Conservation (phyloP, 1,140 invertebrate genomes). For the Drosophila subpulchrella region DNA sequence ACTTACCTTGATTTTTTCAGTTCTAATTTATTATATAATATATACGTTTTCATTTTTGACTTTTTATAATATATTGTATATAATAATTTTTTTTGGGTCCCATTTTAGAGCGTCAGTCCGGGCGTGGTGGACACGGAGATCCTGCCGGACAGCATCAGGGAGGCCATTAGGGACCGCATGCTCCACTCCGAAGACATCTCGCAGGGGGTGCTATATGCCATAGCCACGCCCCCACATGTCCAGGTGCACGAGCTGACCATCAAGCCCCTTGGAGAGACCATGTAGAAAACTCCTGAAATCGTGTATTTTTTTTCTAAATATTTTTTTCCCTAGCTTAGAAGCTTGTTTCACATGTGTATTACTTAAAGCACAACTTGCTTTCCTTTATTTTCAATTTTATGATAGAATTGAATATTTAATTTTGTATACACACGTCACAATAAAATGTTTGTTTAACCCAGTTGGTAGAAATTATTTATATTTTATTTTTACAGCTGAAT, state of each 20-base stretch:
- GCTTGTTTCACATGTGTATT: neutral
- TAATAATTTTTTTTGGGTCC: no score
- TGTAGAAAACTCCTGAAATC: constrained; percentile 21
- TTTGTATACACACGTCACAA: neutral
- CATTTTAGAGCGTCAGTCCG: constrained; percentile 86
- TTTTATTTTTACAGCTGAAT: neutral
- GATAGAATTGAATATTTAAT: neutral
- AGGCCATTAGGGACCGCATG: constrained; percentile 23
- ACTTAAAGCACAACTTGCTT: no score
- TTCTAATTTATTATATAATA: no score
- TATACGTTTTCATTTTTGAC: no score
- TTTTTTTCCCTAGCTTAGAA: constrained; percentile 3
- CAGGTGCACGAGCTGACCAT: constrained; percentile 84
- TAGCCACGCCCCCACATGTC: constrained; percentile 85
- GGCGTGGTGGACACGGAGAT: constrained; percentile 87
- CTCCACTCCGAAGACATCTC: constrained; percentile 85
- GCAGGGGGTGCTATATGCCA: constrained; percentile 85
- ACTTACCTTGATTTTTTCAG: no score
- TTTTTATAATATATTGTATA: no score
- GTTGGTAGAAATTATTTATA: neutral
- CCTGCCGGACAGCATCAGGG: constrained; percentile 56
- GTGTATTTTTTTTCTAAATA: neutral
- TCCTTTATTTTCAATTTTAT: neutral
- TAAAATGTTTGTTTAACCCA: neutral
- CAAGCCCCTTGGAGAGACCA: constrained; percentile 70